phyloP scores from a whole-genome alignment of 1,140 invertebrate species.

The Drosophila teissieri region DNA sequence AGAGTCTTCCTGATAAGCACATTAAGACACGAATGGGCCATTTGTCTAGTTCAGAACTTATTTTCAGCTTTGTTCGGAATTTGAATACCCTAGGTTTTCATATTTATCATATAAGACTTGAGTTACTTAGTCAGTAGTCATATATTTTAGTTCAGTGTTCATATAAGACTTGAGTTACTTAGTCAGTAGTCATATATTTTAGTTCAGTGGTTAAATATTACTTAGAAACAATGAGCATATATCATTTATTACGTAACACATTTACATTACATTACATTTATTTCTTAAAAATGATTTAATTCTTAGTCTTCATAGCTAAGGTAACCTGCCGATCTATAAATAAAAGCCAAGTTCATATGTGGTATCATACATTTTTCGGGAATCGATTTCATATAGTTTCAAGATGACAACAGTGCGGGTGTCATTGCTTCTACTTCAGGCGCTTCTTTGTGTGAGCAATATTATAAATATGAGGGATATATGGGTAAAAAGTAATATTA shows the following conservation, averaged over 20 bases:
- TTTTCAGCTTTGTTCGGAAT: not conserved
- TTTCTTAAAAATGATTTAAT: too few relatives aligned
- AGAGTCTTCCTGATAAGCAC: not conserved
- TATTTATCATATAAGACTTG: not conserved
- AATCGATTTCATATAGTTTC: constrained; percentile 27
- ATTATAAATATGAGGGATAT: not conserved
- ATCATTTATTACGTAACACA: too few relatives aligned
- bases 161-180: too few relatives aligned
- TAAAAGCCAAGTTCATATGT: not conserved
- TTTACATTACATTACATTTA: too few relatives aligned
- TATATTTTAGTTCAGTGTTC: too few relatives aligned
- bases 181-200: too few relatives aligned
- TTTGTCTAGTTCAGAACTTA: not conserved
- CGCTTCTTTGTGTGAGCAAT: constrained; percentile 18
- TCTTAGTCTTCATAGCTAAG: too few relatives aligned
- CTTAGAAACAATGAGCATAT: too few relatives aligned
- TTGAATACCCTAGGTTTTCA: not conserved
- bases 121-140: too few relatives aligned
- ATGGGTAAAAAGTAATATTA: not conserved
- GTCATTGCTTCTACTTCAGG: constrained; percentile 12
- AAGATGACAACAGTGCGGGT: constrained; percentile 26
- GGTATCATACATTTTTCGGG: not conserved
- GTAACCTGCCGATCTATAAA: not conserved
- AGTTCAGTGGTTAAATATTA: too few relatives aligned
- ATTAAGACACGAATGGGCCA: not conserved